These are phyloP conservation scores for Gymnoscopelus microlampas DNA, from an alignment of 2,797 vertebrate genomes.

Conservation along the genomic window DNA sequence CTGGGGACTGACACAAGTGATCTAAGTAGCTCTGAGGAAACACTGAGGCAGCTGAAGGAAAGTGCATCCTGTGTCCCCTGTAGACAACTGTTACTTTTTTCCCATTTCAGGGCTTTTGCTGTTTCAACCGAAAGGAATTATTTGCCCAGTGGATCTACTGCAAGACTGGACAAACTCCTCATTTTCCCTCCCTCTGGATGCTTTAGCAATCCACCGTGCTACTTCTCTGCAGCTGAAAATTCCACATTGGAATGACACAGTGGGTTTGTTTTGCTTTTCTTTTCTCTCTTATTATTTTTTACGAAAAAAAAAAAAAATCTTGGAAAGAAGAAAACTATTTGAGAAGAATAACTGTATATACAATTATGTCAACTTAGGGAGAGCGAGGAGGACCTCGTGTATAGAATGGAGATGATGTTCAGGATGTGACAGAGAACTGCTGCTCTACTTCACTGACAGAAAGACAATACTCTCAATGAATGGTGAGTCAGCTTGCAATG, in stretches of 20 bases:
- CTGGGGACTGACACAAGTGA: slow-evolving; percentile 9
- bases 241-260: neutral
- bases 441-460: slow-evolving; percentile 30
- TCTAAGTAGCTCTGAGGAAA: slow-evolving; percentile 24
- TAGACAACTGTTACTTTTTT: slow-evolving; percentile 24
- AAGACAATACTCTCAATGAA: slow-evolving; percentile 31
- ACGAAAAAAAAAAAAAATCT: no score
- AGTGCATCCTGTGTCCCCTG: slow-evolving; percentile 43
- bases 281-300: no score
- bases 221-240: neutral
- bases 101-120: slow-evolving; percentile 12
- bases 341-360: no score
- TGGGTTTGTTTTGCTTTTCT: neutral
- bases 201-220: slow-evolving; percentile 11
- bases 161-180: slow-evolving; percentile 30
- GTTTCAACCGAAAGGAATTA: slow-evolving; percentile 25
- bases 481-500: slow-evolving; percentile 68
- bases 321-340: no score
- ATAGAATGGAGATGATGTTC: slow-evolving; percentile 12
- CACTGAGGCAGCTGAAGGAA: slow-evolving; percentile 41
- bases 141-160: slow-evolving; percentile 15
- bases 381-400: no score
- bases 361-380: no score
- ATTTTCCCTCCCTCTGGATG: slow-evolving; percentile 35
- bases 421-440: slow-evolving; percentile 34